These are phyloP conservation scores for Planococcus citri DNA, from an alignment of 1,140 invertebrate species.

Conservation along the genomic window DNA sequence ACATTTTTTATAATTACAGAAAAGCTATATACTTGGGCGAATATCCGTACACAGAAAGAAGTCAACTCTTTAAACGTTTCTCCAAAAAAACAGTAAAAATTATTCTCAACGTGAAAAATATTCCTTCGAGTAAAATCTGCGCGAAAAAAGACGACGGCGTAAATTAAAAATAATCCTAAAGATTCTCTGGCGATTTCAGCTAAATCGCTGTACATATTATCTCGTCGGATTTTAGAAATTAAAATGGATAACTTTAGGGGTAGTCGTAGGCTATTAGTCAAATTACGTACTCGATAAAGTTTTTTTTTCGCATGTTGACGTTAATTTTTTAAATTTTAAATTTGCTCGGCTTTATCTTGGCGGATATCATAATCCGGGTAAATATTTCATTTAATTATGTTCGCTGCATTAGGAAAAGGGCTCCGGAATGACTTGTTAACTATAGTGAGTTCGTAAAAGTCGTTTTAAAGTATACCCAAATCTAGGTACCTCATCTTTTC, in stretches of 20 bases:
- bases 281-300: background rate
- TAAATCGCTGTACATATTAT: background rate
- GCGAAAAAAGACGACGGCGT: background rate
- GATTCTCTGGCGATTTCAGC: background rate
- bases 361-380: background rate
- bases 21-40: too few species aligned
- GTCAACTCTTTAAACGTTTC: too few species aligned
- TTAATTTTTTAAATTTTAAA: slow-evolving; percentile 5
- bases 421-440: background rate
- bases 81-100: too few species aligned
- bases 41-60: too few species aligned
- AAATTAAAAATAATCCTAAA: background rate
- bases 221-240: slow-evolving; percentile 1
- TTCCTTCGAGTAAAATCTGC: background rate
- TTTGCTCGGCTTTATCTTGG: background rate
- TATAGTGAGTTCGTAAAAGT: background rate
- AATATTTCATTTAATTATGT: slow-evolving; percentile 8
- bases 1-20: too few species aligned
- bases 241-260: background rate
- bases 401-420: background rate
- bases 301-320: background rate
- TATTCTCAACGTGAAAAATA: background rate
- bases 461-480: background rate
- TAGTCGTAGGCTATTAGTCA: background rate
- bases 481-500: too few species aligned